Conservation (phyloP, 2,113 vertebrate genomes). For the Calyptomena viridis region DNA sequence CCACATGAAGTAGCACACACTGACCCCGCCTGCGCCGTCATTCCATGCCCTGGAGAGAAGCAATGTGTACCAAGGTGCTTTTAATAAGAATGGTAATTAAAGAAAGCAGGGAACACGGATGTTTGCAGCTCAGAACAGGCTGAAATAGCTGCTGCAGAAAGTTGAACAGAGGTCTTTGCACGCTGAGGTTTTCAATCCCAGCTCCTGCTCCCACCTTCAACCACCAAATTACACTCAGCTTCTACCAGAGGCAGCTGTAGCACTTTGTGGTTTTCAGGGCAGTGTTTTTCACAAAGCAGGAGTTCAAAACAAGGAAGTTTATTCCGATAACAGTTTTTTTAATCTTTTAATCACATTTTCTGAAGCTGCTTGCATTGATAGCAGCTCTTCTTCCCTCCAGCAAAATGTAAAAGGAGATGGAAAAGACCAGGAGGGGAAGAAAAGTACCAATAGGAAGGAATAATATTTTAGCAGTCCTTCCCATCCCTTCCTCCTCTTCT, state of each 20-base stretch:
- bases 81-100: not conserved
- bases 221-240: not conserved
- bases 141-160: not conserved
- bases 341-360: not conserved
- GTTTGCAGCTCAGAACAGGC: not conserved
- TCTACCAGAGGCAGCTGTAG: conserved; percentile 2
- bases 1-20: not conserved
- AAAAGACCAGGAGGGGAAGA: not conserved
- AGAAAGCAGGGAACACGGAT: not conserved
- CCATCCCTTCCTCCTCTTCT: not conserved
- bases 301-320: not conserved
- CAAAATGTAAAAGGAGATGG: not conserved
- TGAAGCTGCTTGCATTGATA: not conserved
- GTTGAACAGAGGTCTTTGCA: not conserved
- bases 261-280: not conserved
- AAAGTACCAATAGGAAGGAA: not conserved
- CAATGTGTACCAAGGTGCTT: not conserved
- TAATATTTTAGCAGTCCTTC: not conserved
- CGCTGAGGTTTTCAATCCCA: not conserved
- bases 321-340: not conserved
- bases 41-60: not conserved
- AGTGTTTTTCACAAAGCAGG: not conserved
- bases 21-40: not conserved
- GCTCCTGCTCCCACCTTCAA: not conserved
- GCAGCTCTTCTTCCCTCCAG: not conserved